Base-by-base conservation (phyloP, 1,140 invertebrate species). In the Thaumetopoea pityocampa region DNA sequence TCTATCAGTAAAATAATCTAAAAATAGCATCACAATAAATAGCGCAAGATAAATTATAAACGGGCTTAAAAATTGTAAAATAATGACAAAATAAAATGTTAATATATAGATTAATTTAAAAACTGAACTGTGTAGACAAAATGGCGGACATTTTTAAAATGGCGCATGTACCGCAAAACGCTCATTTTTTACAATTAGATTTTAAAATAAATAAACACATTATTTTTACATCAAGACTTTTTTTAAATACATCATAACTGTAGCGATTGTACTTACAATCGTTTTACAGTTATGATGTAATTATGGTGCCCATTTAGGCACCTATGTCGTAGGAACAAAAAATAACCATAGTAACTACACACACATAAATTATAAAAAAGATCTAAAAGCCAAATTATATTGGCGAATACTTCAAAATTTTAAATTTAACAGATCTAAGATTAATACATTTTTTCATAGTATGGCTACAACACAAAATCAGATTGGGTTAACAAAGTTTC, bases 21-120 rank as follows among this genome's bases (percentile, higher is more conserved):
- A 71, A 73, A 68, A 53, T 77, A 77, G 67, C 71, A 76, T 76
- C 67, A 76, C 68, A 74, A 71, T 67, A 52, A 68, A 64, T 57
- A 65, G 60, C 59, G 59, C 58, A 62, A 55, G 36, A 41, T 37
- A 60, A 56, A 59, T 20, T 45, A 45, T 50, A 61, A 59, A 70
- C 42, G n/a, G 43, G 50, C 55, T 59, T 60, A 70, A 27, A 62
- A 65, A 67, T 59, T 46, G 62, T 53, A 28, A 28, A 38, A 18
- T 41, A 32, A 17, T 33, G 28, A 42, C 38, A 15, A 33, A 23
- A 26, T 32, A 33, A 33, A 23, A 27, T 12, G 14, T 30, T 40
- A 40, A 28, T 30, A 30, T 15, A 40, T 27, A 29, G 30, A 18
- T 30, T 27, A 23, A 40, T 22, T 40, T 22, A n/a, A 22, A 24